These are phyloP conservation scores for Drosophila melanogaster DNA, from an alignment of 1,140 invertebrate genomes.

Conservation along the genomic window Release_6_plus_ISO1_MT NT_033777.3:29522501-29523000, in stretches of 20 bases:
- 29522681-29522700: constrained; percentile 84
- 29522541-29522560: neutral
- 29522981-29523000: constrained; percentile 82
- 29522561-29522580: neutral
- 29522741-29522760: constrained; percentile 82
- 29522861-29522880: constrained; percentile 74
- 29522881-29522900: constrained; percentile 62
- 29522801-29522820: constrained; percentile 31
- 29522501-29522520: constrained; percentile 83
- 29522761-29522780: constrained; percentile 72
- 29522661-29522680: constrained; percentile 84
- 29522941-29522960: constrained; percentile 68
- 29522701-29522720: constrained; percentile 67
- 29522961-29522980: constrained; percentile 83
- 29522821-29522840: constrained; percentile 65
- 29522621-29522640: constrained; percentile 77
- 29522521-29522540: constrained; percentile 42
- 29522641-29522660: constrained; percentile 81
- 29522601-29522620: constrained; percentile 65
- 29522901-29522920: constrained; percentile 25
- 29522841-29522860: constrained; percentile 80
- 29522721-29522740: constrained; percentile 81
- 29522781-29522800: constrained; percentile 76
- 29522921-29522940: neutral
- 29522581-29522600: constrained; percentile 58